phyloP scores from a whole-genome alignment of 2,888 invertebrate species.

The Caenorhabditis sp. region DNA sequence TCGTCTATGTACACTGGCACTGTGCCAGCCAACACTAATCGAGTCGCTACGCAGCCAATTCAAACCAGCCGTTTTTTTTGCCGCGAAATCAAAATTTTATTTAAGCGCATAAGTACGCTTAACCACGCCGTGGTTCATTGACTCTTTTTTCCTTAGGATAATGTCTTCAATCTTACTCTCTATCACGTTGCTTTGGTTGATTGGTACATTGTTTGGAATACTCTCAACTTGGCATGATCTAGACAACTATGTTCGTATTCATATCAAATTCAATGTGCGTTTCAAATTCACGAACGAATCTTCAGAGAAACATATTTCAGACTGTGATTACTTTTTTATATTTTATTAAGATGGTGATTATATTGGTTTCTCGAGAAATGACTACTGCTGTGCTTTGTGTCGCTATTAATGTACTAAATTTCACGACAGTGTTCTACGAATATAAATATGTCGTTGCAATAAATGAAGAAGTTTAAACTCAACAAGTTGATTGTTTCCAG shows the following conservation, averaged over 20 bases:
- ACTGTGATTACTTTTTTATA: neutral
- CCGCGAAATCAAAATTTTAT: neutral
- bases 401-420: neutral
- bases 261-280: neutral
- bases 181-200: too few relatives aligned
- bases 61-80: too few relatives aligned
- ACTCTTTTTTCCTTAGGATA: neutral
- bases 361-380: neutral
- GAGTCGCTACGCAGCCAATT: too few relatives aligned
- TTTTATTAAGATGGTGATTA: neutral
- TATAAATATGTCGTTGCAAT: neutral
- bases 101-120: too few relatives aligned
- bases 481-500: too few relatives aligned
- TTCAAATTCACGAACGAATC: neutral
- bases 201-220: too few relatives aligned
- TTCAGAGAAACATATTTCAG: neutral
- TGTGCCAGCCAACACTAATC: too few relatives aligned
- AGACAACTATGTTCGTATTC: neutral
- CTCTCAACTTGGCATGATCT: too few relatives aligned
- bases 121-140: neutral
- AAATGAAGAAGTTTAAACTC: neutral
- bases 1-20: too few relatives aligned
- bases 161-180: too few relatives aligned
- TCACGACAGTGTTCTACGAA: neutral
- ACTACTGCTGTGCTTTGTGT: neutral